Evolutionary conservation across 2,113 vertebrate species (phyloP), one percentile per base, ranked within the genome.

Genomic region (Hippocampus comes): DNA sequence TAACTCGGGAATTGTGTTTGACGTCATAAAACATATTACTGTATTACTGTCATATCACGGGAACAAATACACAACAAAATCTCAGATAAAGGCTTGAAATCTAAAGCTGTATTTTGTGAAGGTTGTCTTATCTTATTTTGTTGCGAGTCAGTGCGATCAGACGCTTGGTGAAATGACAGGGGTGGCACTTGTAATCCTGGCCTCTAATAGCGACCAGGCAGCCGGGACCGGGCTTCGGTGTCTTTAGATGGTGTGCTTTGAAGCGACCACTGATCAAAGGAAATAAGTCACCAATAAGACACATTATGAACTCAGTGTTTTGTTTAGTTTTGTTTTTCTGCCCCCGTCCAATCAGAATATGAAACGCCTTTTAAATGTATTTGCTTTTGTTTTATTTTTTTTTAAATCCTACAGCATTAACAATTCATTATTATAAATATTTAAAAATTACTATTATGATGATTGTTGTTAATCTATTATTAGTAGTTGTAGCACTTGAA

Each of bases 211-310:
- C 65, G 25, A 73, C 67, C 71, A 74, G 82, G 76, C 79, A 78
- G 72, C 72, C 77, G 82, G 76, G 66, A 56, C 41, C 46, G 69
- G 60, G 77, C 69, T 78, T 76, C 65, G n/a, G 77, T 69, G 82
- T 76, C 80, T 87, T 87, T 86, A 77, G 60, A 73, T 66, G 51
- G 72, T 71, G 76, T 69, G n/a, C 82, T 83, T 82, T 84, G 81
- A 87, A 86, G 83, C 77, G 7, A 9, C 68, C 74, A 30, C 72
- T 74, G 82, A 85, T 87, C 82, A 68, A 38, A 38, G 34, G 34
- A 38, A 38, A 38, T 38, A 38, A 73, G 77, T 81, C 83, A 82
- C 87, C 68, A 34, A 34, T 78, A 72, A 53, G 25, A 71, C 43
- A 55, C 75, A 64, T 69, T 72, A 72, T 71, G 81, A 63, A 65